Base-by-base conservation (phyloP, 2,888 invertebrate genomes). In the Blastobasis lacticolella region DNA sequence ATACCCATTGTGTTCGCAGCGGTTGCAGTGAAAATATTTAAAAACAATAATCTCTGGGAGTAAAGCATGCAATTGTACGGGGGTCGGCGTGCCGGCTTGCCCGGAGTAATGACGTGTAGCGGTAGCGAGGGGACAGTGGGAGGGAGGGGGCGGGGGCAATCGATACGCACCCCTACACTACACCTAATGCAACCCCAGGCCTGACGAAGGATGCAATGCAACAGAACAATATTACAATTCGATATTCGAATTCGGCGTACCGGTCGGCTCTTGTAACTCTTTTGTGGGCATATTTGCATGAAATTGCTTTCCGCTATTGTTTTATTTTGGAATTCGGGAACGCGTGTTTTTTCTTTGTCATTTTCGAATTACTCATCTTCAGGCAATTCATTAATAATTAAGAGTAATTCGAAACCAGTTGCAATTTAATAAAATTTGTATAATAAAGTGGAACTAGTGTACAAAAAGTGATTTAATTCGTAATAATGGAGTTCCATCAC, bases 101-200 rank as follows among this genome's bases (percentile, higher is more conserved):
- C 68, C 67, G 66, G 71, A 73, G 76, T 74, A 73, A 75, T 75
- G 75, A 71, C 67, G 74, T 75, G 69, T 71, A 73, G 77, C 75
- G 70, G 65, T 62, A 65, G 69, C 70, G 72, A 66, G 59, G 47
- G 9, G 45, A 5, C 41, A 40, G 45, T 36, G 41, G 60, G 50
- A 57, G 54, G 54, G 70, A 59, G 64, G 61, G 65, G 70, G 76
- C 68, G 71, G 66, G 54, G 64, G 71, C 76, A 84, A 86, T 87
- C 86, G 84, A 87, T 87, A 85, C 73, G 69, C 84, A 78, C 83
- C 85, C 86, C 81, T 77, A 65, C 72, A 65, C 72, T 23, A 23
- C 75, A 76, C 74, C 81, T 78, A 81, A 78, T 81, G 81, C 81
- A 83, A 83, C 82, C 83, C 78, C 61, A 60, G 58, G 61, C 59